Evolutionary conservation across 2,888 invertebrate species (phyloP).

Genomic region (Tholera decimalis): DNA sequence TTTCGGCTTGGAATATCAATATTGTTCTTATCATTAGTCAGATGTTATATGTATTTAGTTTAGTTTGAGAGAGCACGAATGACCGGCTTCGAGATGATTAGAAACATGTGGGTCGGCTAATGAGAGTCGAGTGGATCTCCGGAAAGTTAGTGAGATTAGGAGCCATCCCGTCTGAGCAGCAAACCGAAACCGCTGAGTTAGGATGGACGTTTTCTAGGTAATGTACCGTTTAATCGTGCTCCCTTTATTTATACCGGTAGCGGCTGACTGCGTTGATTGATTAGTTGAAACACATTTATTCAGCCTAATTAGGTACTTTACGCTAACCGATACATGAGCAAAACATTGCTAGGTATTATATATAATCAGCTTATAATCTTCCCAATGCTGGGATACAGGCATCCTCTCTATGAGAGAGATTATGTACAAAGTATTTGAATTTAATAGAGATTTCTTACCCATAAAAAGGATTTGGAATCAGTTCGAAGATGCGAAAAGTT

Average conservation of each 20-base stretch:
- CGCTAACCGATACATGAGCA: neutral
- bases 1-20: constrained; percentile 10
- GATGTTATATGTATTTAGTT: constrained; percentile 32
- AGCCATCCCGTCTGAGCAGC: constrained; percentile 25
- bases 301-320: constrained; percentile 1
- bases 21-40: constrained; percentile 2
- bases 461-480: neutral
- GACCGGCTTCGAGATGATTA: constrained; percentile 37
- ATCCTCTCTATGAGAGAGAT: no score
- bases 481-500: no score
- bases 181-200: constrained; percentile 26
- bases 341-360: no score
- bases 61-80: constrained; percentile 7
- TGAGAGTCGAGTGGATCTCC: constrained; percentile 27
- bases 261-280: constrained; percentile 25
- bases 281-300: constrained; percentile 20
- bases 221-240: constrained; percentile 35
- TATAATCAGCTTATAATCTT: no score
- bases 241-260: neutral
- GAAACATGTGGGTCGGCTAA: constrained; percentile 40
- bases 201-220: constrained; percentile 23
- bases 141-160: constrained; percentile 47
- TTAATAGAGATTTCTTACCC: neutral
- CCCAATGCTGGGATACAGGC: no score
- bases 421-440: no score